Evolutionary conservation across 1,140 invertebrate species (phyloP).

Genomic region (Halyomorpha halys): DNA sequence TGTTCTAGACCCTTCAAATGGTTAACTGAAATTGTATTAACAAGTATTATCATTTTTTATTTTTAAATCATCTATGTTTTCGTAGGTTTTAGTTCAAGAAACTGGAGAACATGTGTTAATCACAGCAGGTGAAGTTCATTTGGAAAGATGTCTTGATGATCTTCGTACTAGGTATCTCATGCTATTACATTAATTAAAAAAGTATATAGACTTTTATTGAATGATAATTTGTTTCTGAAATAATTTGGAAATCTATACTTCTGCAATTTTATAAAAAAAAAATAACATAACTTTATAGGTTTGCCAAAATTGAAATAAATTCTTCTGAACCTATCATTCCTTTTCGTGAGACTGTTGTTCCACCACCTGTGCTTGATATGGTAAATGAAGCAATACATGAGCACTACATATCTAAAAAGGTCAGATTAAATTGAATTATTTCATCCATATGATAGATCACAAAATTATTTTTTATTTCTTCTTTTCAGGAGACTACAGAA

Average conservation of each 20-base stretch:
- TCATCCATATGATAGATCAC: neutral
- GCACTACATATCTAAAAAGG: conserved; percentile 32
- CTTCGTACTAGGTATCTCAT: conserved; percentile 45
- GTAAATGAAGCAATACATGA: conserved; percentile 74
- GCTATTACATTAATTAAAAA: neutral
- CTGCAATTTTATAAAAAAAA: neutral
- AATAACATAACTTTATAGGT: conserved; percentile 48
- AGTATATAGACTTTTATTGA: conserved; percentile 28
- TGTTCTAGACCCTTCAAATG: no score
- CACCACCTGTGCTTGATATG: conserved; percentile 74
- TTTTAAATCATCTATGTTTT: conserved; percentile 13
- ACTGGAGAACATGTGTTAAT: conserved; percentile 93
- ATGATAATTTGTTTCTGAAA: no score
- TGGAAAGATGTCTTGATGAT: conserved; percentile 88
- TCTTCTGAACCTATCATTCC: conserved; percentile 93
- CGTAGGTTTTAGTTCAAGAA: conserved; percentile 68
- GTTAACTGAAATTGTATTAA: no score
- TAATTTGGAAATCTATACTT: no score
- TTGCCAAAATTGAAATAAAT: conserved; percentile 78
- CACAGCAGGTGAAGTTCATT: conserved; percentile 94
- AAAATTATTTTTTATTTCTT: conserved; percentile 22
- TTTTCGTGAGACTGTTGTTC: conserved; percentile 86
- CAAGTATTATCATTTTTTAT: neutral
- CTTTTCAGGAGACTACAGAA: conserved; percentile 24
- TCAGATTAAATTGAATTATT: neutral